These are phyloP conservation scores for Pangasianodon gigas DNA, from an alignment of 2,113 vertebrate genomes.

Conservation along the genomic window DNA sequence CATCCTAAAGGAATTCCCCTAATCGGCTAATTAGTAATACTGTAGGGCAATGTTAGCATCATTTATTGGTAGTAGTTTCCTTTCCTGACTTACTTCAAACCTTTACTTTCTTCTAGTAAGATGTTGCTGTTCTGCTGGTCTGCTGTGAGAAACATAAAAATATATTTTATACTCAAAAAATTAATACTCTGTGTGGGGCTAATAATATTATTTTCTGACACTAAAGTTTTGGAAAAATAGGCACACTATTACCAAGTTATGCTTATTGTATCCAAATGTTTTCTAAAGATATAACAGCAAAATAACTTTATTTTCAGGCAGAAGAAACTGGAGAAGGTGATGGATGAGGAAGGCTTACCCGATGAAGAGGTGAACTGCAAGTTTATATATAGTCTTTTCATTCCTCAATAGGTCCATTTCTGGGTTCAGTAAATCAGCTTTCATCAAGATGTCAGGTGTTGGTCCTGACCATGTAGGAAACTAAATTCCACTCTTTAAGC, in stretches of 20 bases:
- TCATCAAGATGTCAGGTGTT: background rate
- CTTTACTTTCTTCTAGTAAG: background rate
- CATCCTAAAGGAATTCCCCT: too few species aligned
- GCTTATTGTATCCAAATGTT: background rate
- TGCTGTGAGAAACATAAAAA: too few species aligned
- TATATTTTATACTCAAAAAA: too few species aligned
- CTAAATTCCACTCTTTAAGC: background rate
- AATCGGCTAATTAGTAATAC: too few species aligned
- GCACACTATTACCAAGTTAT: background rate
- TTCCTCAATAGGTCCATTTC: background rate
- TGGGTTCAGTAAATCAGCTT: background rate
- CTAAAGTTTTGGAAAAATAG: background rate
- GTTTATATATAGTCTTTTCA: background rate
- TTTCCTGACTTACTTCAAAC: background rate
- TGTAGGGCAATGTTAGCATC: too few species aligned
- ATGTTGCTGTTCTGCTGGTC: background rate
- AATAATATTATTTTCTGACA: background rate
- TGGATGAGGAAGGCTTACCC: constrained; percentile 94
- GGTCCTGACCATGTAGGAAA: background rate
- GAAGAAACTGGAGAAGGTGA: constrained; percentile 95
- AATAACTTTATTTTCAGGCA: constrained; percentile 74
- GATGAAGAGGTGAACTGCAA: constrained; percentile 86
- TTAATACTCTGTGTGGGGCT: background rate
- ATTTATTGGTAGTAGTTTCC: background rate
- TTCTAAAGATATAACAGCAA: background rate